Conservation (phyloP, 2,797 vertebrate species). For the Antrozous pallidus region DNA sequence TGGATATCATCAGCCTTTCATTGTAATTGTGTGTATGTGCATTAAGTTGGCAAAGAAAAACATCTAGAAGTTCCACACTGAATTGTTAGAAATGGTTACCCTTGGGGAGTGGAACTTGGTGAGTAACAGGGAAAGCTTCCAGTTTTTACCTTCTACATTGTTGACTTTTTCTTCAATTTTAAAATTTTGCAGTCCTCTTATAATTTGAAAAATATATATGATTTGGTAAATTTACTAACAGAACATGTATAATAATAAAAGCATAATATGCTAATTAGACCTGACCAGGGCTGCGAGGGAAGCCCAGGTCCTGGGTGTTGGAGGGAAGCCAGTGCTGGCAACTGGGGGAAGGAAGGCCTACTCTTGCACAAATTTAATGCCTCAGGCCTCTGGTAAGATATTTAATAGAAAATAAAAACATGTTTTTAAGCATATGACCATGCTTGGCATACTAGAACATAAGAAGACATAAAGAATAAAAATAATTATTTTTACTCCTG, state of each 20-base stretch:
- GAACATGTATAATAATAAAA: no score
- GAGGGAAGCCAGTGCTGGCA: no score
- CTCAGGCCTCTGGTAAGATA: not conserved
- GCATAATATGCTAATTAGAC: no score
- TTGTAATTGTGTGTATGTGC: not conserved
- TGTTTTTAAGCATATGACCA: not conserved
- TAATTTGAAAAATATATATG: not conserved
- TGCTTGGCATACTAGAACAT: not conserved
- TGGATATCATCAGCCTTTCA: not conserved
- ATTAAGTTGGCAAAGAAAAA: not conserved
- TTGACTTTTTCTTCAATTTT: not conserved
- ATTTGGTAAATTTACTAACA: not conserved
- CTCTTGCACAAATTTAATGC: no score
- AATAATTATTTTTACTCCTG: not conserved
- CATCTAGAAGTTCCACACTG: not conserved
- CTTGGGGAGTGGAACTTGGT: not conserved
- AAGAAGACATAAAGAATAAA: not conserved
- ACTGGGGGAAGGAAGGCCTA: no score
- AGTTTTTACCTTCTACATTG: not conserved
- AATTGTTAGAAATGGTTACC: not conserved
- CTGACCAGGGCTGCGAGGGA: no score
- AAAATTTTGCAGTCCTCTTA: not conserved
- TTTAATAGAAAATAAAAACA: not conserved
- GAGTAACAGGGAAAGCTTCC: not conserved
- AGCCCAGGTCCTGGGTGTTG: no score